phyloP scores from a whole-genome alignment of 1,140 invertebrate species.

The Polypedilum vanderplanki region DNA sequence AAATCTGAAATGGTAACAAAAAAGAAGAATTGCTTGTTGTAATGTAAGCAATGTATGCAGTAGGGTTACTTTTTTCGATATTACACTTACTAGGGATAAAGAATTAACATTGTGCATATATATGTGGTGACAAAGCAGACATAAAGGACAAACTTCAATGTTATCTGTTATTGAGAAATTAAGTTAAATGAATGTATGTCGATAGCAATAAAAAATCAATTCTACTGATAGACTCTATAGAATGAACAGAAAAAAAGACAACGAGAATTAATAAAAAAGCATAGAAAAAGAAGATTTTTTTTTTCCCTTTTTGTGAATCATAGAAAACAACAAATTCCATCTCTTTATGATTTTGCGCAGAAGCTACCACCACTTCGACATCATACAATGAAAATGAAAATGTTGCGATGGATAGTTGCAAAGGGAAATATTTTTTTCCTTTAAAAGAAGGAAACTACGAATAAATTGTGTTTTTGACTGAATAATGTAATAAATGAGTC shows the following conservation, averaged over 20 bases:
- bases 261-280: too few relatives aligned
- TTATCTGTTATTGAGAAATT: too few relatives aligned
- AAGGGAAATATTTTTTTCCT: background rate
- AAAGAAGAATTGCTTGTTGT: too few relatives aligned
- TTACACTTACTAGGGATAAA: too few relatives aligned
- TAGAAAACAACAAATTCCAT: background rate
- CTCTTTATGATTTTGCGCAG: constrained; percentile 22
- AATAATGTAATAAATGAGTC: constrained; percentile 24
- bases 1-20: too few relatives aligned
- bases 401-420: background rate
- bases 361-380: background rate
- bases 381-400: background rate
- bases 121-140: too few relatives aligned
- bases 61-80: too few relatives aligned
- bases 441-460: background rate
- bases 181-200: too few relatives aligned
- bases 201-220: too few relatives aligned
- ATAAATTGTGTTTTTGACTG: constrained; percentile 23
- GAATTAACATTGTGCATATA: too few relatives aligned
- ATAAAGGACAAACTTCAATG: too few relatives aligned
- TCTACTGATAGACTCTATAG: background rate
- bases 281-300: background rate
- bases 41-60: too few relatives aligned
- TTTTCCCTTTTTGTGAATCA: background rate
- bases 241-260: background rate